A percentile compares a stretch with the other conserved stretches of the same genome.
These are phyloP conservation scores for Seladonia tumulorum DNA, from an alignment of 2,888 invertebrate species.

Conservation along the genomic window DNA sequence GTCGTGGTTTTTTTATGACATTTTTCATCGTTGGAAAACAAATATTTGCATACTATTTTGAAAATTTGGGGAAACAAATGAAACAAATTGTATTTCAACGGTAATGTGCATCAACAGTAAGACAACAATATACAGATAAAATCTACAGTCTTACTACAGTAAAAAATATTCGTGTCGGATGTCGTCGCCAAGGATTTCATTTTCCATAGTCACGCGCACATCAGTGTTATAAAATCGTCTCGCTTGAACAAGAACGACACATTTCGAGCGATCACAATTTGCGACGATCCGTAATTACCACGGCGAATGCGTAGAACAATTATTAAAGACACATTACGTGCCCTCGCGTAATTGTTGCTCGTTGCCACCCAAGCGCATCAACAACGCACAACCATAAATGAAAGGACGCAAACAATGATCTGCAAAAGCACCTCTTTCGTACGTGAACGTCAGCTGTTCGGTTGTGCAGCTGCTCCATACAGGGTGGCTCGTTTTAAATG, in stretches of 20 bases:
- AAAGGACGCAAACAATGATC: constrained; percentile 63
- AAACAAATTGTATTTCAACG: too few relatives aligned
- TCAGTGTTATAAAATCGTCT: not conserved
- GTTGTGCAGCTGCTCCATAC: constrained; percentile 73
- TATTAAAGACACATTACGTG: constrained; percentile 38
- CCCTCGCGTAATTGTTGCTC: constrained; percentile 47
- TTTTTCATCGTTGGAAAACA: too few relatives aligned
- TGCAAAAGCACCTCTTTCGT: constrained; percentile 50
- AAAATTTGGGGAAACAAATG: too few relatives aligned
- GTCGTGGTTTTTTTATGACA: too few relatives aligned
- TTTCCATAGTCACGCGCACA: not conserved
- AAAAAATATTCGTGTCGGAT: too few relatives aligned
- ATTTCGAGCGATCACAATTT: not conserved
- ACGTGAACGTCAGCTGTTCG: constrained; percentile 76
- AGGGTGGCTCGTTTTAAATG: constrained; percentile 50
- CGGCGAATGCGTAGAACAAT: constrained; percentile 36
- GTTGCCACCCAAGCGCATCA: constrained; percentile 9
- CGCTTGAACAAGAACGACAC: not conserved
- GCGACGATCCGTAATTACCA: not conserved
- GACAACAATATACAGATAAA: too few relatives aligned
- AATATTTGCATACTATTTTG: too few relatives aligned
- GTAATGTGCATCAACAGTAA: too few relatives aligned
- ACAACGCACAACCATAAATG: constrained; percentile 12
- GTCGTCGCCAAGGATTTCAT: too few relatives aligned
- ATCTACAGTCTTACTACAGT: too few relatives aligned